Conservation (phyloP, 1,140 invertebrate species). For the Ceratina japonica region DNA sequence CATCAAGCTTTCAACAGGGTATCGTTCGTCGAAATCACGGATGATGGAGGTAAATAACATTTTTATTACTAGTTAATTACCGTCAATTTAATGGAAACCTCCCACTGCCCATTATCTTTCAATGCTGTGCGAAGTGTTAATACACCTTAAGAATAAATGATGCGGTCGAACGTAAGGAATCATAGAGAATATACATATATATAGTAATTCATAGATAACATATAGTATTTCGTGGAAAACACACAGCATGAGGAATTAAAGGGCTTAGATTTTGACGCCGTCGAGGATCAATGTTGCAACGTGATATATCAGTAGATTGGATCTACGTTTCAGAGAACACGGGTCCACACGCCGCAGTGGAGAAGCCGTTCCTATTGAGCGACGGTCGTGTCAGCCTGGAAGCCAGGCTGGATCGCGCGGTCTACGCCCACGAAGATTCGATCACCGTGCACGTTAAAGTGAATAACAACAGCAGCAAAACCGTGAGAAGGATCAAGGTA, state of each 20-base stretch:
- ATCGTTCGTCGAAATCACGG: slow-evolving; percentile 58
- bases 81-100: too few species aligned
- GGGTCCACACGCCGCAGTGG: slow-evolving; percentile 78
- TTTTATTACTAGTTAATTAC: neutral
- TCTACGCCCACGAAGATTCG: slow-evolving; percentile 95
- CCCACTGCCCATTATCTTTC: too few species aligned
- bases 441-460: slow-evolving; percentile 93
- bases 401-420: slow-evolving; percentile 95
- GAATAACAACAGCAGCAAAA: slow-evolving; percentile 96
- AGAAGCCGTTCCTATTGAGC: slow-evolving; percentile 83
- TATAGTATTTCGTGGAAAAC: too few species aligned
- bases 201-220: too few species aligned
- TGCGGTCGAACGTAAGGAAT: too few species aligned
- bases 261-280: neutral
- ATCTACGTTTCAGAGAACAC: slow-evolving; percentile 57
- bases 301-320: neutral
- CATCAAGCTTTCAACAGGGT: slow-evolving; percentile 53
- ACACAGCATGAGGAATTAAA: too few species aligned
- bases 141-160: too few species aligned
- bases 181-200: too few species aligned
- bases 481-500: slow-evolving; percentile 94
- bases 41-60: slow-evolving; percentile 62
- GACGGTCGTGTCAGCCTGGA: slow-evolving; percentile 89
- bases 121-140: too few species aligned
- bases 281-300: neutral